Evolutionary conservation across 2,113 vertebrate species (phyloP).

Genomic region (Ginglymostoma cirratum): DNA sequence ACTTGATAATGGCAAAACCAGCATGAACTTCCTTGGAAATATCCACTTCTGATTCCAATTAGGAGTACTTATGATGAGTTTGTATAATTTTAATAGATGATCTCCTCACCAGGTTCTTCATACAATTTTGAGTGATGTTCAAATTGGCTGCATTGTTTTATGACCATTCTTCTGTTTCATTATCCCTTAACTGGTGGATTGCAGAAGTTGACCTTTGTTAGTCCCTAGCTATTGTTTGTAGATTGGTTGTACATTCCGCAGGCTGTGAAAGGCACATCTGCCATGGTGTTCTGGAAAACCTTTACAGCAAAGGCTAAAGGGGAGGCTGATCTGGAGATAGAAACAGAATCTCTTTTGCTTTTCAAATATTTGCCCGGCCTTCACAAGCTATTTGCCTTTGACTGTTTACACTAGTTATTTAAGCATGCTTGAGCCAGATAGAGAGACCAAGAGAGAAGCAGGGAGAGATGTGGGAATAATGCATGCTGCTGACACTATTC

Average conservation of each 20-base stretch:
- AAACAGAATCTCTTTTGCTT: slow-evolving; percentile 59
- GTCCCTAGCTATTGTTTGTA: slow-evolving; percentile 65
- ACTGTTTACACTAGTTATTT: slow-evolving; percentile 70
- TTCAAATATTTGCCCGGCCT: slow-evolving; percentile 82
- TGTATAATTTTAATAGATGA: not conserved
- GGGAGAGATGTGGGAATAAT: slow-evolving; percentile 48
- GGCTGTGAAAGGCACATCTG: slow-evolving; percentile 70
- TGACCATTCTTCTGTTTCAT: not conserved
- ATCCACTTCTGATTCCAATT: not conserved
- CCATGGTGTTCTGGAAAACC: slow-evolving; percentile 47
- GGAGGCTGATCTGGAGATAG: slow-evolving; percentile 36
- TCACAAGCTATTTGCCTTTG: slow-evolving; percentile 70
- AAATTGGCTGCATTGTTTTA: slow-evolving; percentile 13
- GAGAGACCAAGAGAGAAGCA: slow-evolving; percentile 55
- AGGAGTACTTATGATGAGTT: not conserved
- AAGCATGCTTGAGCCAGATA: slow-evolving; percentile 52
- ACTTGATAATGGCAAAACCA: not conserved
- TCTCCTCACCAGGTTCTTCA: not conserved
- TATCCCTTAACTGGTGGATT: slow-evolving; percentile 28
- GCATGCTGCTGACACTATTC: slow-evolving; percentile 44
- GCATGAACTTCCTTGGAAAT: not conserved
- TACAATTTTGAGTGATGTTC: not conserved
- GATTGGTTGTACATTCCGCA: slow-evolving; percentile 54
- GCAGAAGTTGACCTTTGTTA: slow-evolving; percentile 58
- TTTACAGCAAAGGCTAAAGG: slow-evolving; percentile 45